A percentile compares a stretch with the other conserved stretches of the same genome.
Conservation (phyloP, 2,113 vertebrate species). For the Henicopernis longicauda region DNA sequence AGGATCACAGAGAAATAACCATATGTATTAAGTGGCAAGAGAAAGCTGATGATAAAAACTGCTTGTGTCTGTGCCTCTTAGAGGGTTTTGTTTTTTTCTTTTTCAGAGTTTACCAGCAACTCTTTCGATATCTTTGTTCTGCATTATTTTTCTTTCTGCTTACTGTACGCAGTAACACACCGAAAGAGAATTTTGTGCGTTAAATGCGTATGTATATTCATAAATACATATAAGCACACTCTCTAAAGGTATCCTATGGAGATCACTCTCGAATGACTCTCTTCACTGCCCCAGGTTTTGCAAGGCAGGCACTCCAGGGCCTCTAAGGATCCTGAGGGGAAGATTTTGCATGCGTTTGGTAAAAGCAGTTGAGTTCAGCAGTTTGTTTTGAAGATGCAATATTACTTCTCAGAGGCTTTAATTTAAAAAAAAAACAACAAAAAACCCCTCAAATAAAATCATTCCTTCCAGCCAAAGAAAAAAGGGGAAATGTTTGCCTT, state of each 20-base stretch:
- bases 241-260: constrained; percentile 7
- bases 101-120: not conserved
- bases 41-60: not conserved
- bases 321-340: not conserved
- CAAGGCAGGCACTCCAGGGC: constrained; percentile 43
- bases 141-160: not conserved
- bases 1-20: constrained; percentile 15
- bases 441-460: not conserved
- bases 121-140: not conserved
- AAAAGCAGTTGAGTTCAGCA: constrained; percentile 53
- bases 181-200: not conserved
- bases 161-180: not conserved
- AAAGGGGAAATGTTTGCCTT: not conserved
- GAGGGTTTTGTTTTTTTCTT: not conserved
- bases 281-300: not conserved
- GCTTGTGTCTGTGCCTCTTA: not conserved
- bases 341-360: constrained; percentile 1
- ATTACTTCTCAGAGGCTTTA: constrained; percentile 23
- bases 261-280: not conserved
- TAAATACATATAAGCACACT: not conserved
- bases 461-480: not conserved
- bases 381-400: constrained; percentile 22
- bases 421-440: not conserved
- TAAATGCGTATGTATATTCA: not conserved
- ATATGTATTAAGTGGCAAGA: not conserved